phyloP scores from a whole-genome alignment of 2,113 vertebrate species.

The Tympanuchus pallidicinctus region DNA sequence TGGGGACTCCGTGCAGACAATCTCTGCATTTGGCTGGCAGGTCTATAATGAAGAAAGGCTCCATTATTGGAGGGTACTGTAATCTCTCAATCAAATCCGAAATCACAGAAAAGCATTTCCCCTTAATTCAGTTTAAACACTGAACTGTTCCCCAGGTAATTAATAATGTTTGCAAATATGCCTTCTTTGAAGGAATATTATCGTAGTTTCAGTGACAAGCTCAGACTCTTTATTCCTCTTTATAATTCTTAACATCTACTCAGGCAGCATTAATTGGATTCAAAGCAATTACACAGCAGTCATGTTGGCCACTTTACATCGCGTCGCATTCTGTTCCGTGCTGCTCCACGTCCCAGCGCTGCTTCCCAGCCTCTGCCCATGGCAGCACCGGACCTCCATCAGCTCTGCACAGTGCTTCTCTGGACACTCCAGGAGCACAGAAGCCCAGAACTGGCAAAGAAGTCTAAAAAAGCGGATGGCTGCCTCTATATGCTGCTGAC shows the following conservation, averaged over 20 bases:
- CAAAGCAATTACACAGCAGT: constrained; percentile 47
- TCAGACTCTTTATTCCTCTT: constrained; percentile 22
- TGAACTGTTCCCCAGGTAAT: constrained; percentile 15
- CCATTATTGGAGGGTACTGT: neutral
- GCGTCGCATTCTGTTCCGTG: neutral
- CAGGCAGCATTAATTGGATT: constrained; percentile 65
- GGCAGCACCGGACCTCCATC: neutral
- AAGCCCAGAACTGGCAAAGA: neutral
- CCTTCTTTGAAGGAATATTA: constrained; percentile 37
- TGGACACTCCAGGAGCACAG: neutral
- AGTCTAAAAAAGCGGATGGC: neutral
- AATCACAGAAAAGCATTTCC: neutral
- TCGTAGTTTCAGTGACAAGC: constrained; percentile 25
- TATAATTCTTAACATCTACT: constrained; percentile 61
- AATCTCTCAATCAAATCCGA: neutral
- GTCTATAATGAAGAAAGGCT: constrained; percentile 26
- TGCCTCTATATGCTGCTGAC: neutral
- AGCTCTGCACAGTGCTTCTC: no score
- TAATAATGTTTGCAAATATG: constrained; percentile 13
- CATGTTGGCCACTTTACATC: constrained; percentile 38
- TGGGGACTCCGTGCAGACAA: neutral
- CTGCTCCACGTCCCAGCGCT: accelerated
- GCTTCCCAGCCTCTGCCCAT: neutral
- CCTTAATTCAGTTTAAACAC: constrained; percentile 22
- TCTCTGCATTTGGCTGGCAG: constrained; percentile 29